Evolutionary conservation across 2,113 vertebrate genomes (phyloP), one percentile per base, ranked within the genome.

Genomic region (Microcebus lehilahytsara): DNA sequence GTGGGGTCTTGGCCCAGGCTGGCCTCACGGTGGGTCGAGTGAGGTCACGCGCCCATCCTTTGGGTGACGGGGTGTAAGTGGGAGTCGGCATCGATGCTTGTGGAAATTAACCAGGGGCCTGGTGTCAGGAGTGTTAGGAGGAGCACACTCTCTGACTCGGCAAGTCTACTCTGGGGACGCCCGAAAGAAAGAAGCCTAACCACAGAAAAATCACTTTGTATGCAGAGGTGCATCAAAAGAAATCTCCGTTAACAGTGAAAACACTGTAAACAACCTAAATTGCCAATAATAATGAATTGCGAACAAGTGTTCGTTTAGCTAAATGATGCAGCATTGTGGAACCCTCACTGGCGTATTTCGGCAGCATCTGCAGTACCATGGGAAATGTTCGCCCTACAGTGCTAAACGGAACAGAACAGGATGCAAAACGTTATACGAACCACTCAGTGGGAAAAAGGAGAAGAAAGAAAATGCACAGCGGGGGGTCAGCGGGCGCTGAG

Each of bases 401-500:
- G 34, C 30, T 85, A 25, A 64, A 37, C 42, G 10, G 23, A 46
- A 58, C 42, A 69, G 42, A 77, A 58, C 32, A n/a, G 51, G 56
- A 27, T 58, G 7, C 37, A 10, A 23, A 80, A 34, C 53, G 11
- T 81, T 19, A 58, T 66, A 81, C 7, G 46, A 64, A 77, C 10
- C 62, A 20, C 81, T 27, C 30, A 40, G 62, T 1, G 53, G 72
- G 1, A 67, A 86, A 53, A 42, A 32, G 2, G 6, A 42, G 37
- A 19, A 22, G 5, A n/a, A 5, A n/a, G 22, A 37, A 75, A 34
- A 30, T 5, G 1, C 25, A 0, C 25, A 25, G 25, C 12, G 11
- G 8, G 14, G 13, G 3, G 9, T 53, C 3, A 0, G 2, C 3
- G 3, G 3, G n/a, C 3, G 23, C 32, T 16, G 14, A 34, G 23